These are phyloP conservation scores for Toxotes jaculatrix DNA, from an alignment of 2,113 vertebrate species.

Conservation along the genomic window DNA sequence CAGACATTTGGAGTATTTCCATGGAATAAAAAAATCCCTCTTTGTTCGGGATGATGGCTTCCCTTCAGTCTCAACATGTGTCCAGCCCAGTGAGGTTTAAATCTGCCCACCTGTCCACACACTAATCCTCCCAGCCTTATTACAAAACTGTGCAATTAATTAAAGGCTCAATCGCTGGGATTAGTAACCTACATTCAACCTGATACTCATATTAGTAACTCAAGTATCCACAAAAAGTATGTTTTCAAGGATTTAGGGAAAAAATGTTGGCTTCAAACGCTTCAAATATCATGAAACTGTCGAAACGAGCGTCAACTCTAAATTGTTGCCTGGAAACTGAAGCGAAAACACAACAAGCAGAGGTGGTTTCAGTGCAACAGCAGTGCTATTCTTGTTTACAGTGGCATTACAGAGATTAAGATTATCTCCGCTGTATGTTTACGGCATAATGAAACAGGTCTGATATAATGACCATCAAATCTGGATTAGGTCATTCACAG, in stretches of 20 bases:
- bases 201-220: slow-evolving; percentile 59
- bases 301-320: not conserved
- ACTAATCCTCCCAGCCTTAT: slow-evolving; percentile 78
- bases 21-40: slow-evolving; percentile 68
- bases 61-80: slow-evolving; percentile 79
- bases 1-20: slow-evolving; percentile 68
- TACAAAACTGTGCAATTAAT: slow-evolving; percentile 82
- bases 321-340: not conserved
- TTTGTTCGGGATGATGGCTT: slow-evolving; percentile 76
- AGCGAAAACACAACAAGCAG: slow-evolving; percentile 14
- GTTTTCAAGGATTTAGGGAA: slow-evolving; percentile 16
- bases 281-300: slow-evolving; percentile 6
- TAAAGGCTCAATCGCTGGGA: slow-evolving; percentile 77
- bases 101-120: slow-evolving; percentile 82
- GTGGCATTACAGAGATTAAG: slow-evolving; percentile 80
- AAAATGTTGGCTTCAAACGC: not conserved
- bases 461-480: slow-evolving; percentile 82
- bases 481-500: slow-evolving; percentile 84
- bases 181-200: slow-evolving; percentile 79
- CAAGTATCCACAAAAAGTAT: not conserved
- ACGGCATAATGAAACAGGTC: slow-evolving; percentile 78
- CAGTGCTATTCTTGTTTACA: slow-evolving; percentile 66
- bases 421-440: slow-evolving; percentile 82
- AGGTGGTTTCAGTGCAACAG: slow-evolving; percentile 34
- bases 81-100: slow-evolving; percentile 75